Percentiles rank a stretch among this genome's conserved stretches.
Evolutionary conservation across 1,140 invertebrate species (phyloP).

Genomic region (Hylaeus volcanicus): DNA sequence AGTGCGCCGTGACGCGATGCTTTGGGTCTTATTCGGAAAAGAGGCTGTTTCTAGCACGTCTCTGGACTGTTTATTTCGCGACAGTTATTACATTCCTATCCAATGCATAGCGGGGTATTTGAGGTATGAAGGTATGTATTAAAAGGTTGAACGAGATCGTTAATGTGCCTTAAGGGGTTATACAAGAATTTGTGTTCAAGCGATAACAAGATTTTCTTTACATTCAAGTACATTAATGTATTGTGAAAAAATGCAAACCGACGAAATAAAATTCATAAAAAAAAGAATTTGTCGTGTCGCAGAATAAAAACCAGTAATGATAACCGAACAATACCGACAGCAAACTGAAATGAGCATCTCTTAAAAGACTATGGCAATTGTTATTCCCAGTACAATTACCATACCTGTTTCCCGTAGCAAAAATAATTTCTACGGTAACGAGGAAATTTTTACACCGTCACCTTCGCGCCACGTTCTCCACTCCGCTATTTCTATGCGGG

Average conservation of each 20-base stretch:
- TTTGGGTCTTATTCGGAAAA: slow-evolving; percentile 40
- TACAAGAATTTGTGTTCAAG: too few relatives aligned
- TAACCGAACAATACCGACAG: background rate
- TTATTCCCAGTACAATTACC: slow-evolving; percentile 6
- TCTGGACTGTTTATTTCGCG: slow-evolving; percentile 41
- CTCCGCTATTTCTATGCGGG: background rate
- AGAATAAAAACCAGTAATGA: background rate
- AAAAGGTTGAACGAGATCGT: too few relatives aligned
- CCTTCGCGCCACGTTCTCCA: background rate
- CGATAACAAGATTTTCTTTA: too few relatives aligned
- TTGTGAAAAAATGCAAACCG: too few relatives aligned
- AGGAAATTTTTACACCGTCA: slow-evolving; percentile 14
- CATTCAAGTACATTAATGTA: too few relatives aligned
- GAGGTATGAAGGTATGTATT: background rate
- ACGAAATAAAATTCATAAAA: too few relatives aligned
- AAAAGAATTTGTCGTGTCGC: background rate
- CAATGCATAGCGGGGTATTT: slow-evolving; percentile 31
- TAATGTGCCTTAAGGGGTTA: too few relatives aligned
- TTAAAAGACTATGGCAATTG: slow-evolving; percentile 9
- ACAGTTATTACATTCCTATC: slow-evolving; percentile 54
- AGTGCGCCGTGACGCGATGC: background rate
- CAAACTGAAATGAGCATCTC: slow-evolving; percentile 8
- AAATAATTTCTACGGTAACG: slow-evolving; percentile 19
- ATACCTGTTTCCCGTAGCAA: background rate
- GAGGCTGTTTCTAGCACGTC: slow-evolving; percentile 24